Evolutionary conservation across 2,797 vertebrate genomes (phyloP).

Genomic region (Microhierax caerulescens): DNA sequence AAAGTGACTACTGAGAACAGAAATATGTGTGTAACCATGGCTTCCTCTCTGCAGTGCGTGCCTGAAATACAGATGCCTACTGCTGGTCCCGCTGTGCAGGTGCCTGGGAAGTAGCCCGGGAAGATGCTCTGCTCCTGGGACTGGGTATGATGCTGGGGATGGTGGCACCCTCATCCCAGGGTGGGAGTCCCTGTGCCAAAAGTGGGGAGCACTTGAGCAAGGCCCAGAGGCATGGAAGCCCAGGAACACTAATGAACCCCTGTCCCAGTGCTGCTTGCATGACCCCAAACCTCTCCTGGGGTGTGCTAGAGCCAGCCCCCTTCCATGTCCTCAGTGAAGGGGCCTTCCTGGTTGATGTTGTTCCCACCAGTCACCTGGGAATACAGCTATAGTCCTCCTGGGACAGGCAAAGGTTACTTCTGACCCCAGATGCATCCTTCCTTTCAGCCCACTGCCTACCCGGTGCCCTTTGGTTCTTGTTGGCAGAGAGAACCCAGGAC

Average conservation of each 20-base stretch:
- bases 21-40: neutral
- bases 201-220: neutral
- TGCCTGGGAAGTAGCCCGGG: neutral
- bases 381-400: neutral
- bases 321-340: neutral
- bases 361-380: neutral
- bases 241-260: rapidly evolving
- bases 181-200: neutral
- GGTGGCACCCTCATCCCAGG: neutral
- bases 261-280: neutral
- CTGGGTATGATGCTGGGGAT: neutral
- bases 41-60: neutral
- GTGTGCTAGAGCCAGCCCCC: neutral
- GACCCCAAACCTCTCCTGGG: neutral
- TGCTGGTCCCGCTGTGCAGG: neutral
- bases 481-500: rapidly evolving
- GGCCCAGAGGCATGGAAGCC: neutral
- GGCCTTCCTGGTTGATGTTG: neutral
- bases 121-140: neutral
- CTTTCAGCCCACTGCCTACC: neutral
- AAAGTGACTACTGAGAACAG: neutral
- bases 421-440: neutral
- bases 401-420: neutral
- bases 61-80: neutral
- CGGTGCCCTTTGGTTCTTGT: neutral